A percentile compares a stretch with the other conserved stretches of the same genome.
phyloP scores from a whole-genome alignment of 2,888 invertebrate genomes.

The Strigamia transsilvanica region DNA sequence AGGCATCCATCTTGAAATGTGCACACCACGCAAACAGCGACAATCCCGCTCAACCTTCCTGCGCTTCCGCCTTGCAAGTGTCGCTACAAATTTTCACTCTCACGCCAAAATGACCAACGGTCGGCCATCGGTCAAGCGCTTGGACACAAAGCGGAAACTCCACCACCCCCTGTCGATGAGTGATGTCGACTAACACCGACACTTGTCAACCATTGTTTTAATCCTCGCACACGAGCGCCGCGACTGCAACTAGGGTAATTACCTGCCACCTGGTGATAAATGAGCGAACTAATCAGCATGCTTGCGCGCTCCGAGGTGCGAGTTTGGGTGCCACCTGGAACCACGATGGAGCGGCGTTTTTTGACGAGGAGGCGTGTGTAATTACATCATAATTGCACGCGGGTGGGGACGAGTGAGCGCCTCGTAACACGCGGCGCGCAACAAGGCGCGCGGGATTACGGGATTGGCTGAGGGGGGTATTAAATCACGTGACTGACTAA shows the following conservation, averaged over 20 bases:
- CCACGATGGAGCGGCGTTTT: background rate
- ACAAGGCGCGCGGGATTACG: slow-evolving; percentile 18
- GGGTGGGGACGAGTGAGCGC: no score
- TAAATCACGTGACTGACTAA: background rate
- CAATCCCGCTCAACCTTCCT: no score
- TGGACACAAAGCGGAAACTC: no score
- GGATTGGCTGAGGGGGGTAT: background rate
- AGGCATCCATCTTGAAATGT: no score
- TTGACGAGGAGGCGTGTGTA: background rate
- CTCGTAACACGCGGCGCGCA: no score
- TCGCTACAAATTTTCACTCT: no score
- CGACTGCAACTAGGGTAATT: background rate
- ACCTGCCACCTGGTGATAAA: slow-evolving; percentile 38
- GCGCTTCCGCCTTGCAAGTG: no score
- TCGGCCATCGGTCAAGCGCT: no score
- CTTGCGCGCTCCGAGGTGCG: background rate
- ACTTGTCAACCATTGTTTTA: background rate
- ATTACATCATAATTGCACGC: slow-evolving; percentile 28
- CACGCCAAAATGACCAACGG: no score
- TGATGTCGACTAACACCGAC: background rate
- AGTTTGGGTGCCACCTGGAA: slow-evolving; percentile 6
- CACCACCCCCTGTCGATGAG: background rate
- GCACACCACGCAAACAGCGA: no score
- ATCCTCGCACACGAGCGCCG: background rate
- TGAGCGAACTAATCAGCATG: slow-evolving; percentile 24